These are phyloP conservation scores for Palloptera scutellata DNA, from an alignment of 2,888 invertebrate genomes.

Conservation along the genomic window DNA sequence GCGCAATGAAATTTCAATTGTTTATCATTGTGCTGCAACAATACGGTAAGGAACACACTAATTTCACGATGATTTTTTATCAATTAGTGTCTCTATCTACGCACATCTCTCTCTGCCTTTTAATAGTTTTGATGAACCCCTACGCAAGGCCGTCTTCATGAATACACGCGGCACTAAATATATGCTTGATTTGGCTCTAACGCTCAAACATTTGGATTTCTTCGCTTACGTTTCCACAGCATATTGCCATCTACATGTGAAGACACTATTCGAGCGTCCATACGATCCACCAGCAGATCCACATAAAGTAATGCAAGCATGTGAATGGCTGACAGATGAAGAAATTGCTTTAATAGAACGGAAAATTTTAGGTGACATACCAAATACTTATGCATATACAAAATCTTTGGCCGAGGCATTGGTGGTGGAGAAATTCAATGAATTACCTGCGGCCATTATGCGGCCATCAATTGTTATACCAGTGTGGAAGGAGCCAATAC, in stretches of 20 bases:
- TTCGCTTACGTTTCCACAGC: slow-evolving; percentile 81
- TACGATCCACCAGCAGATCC: slow-evolving; percentile 86
- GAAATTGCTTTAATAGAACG: slow-evolving; percentile 72
- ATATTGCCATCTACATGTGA: slow-evolving; percentile 88
- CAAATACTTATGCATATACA: slow-evolving; percentile 92
- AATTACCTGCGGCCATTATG: slow-evolving; percentile 81
- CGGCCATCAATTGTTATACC: slow-evolving; percentile 92
- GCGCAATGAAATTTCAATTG: slow-evolving; percentile 76
- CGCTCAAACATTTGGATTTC: slow-evolving; percentile 78
- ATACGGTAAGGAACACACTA: slow-evolving; percentile 64
- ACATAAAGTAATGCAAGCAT: slow-evolving; percentile 76
- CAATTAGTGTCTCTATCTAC: no score
- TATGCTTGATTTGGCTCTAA: slow-evolving; percentile 82
- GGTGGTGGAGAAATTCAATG: slow-evolving; percentile 78
- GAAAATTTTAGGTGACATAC: slow-evolving; percentile 77
- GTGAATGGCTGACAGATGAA: slow-evolving; percentile 82
- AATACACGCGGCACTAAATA: slow-evolving; percentile 92
- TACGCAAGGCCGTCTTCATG: slow-evolving; percentile 88
- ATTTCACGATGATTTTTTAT: neutral
- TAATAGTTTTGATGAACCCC: slow-evolving; percentile 83
- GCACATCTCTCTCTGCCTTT: no score
- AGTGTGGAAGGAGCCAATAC: slow-evolving; percentile 82
- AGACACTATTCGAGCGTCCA: slow-evolving; percentile 81
- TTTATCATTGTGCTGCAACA: slow-evolving; percentile 85
- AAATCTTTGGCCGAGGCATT: slow-evolving; percentile 89